phyloP scores from a whole-genome alignment of 2,888 invertebrate species.

The Tenthredo scrophulariae region DNA sequence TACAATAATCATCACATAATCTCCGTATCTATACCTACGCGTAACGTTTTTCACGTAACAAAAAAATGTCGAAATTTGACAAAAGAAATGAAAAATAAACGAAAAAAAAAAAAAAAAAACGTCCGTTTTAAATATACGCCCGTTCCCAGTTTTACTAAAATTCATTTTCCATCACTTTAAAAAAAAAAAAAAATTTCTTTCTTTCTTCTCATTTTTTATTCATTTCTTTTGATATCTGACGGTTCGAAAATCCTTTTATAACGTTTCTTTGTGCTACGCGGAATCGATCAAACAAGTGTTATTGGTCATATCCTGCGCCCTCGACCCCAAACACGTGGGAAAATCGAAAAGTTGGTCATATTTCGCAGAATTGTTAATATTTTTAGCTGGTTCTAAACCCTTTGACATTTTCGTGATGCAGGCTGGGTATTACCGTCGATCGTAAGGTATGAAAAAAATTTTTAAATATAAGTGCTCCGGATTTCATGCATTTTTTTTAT shows the following conservation, averaged over 20 bases:
- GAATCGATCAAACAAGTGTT: constrained; percentile 38
- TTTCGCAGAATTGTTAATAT: background rate
- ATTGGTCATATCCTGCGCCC: constrained; percentile 26
- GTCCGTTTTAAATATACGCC: too few species aligned
- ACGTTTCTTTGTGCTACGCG: background rate
- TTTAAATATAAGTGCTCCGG: background rate
- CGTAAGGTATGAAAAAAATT: background rate
- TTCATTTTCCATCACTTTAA: background rate
- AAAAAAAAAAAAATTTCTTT: too few species aligned
- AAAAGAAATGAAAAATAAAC: background rate
- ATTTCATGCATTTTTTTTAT: background rate
- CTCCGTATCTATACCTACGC: background rate
- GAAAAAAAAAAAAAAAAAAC: background rate
- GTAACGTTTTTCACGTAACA: too few species aligned
- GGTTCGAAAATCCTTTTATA: background rate
- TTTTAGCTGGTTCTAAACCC: background rate
- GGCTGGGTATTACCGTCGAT: background rate
- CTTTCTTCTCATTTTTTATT: background rate
- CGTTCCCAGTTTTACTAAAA: background rate
- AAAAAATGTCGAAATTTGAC: background rate
- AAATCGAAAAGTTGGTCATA: background rate
- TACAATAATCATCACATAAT: background rate
- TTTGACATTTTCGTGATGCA: background rate
- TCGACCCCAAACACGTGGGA: constrained; percentile 12
- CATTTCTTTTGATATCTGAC: background rate